phyloP scores from a whole-genome alignment of 2,113 vertebrate genomes.

The Lepisosteus osseus region DNA sequence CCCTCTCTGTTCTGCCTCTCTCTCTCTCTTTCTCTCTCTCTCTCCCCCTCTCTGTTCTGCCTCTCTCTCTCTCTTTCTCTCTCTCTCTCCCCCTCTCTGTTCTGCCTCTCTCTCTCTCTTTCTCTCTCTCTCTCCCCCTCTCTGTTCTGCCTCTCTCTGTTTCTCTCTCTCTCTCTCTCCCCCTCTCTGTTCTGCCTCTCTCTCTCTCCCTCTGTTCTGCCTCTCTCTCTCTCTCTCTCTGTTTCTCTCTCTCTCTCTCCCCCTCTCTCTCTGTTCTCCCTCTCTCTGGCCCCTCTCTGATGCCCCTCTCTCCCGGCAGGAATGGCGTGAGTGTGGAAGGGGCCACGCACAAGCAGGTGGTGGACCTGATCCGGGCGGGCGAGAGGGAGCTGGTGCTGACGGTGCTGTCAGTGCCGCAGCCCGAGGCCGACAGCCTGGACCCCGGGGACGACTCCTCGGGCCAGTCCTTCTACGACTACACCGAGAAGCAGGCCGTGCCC shows the following conservation, averaged over 20 bases:
- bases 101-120: not conserved
- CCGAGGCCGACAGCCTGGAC: constrained; percentile 87
- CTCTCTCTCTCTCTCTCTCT: not conserved
- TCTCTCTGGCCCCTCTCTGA: not conserved
- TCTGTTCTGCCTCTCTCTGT: no score
- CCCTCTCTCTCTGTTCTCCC: not conserved
- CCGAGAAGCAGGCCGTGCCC: constrained; percentile 93
- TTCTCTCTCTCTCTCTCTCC: not conserved
- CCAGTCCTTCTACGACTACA: constrained; percentile 91
- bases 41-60: constrained; percentile 18
- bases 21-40: not conserved
- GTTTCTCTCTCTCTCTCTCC: not conserved
- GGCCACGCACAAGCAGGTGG: constrained; percentile 96
- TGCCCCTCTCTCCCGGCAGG: constrained; percentile 43
- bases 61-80: not conserved
- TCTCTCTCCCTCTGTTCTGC: not conserved
- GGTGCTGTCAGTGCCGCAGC: constrained; percentile 87
- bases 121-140: not conserved
- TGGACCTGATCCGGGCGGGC: constrained; percentile 92
- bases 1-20: not conserved
- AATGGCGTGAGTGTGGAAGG: constrained; percentile 94
- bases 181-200: not conserved
- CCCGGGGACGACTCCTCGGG: constrained; percentile 82
- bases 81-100: not conserved
- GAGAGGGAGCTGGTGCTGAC: constrained; percentile 91